Conservation (phyloP, 2,113 vertebrate species). For the Craseonycteris thonglongyai region DNA sequence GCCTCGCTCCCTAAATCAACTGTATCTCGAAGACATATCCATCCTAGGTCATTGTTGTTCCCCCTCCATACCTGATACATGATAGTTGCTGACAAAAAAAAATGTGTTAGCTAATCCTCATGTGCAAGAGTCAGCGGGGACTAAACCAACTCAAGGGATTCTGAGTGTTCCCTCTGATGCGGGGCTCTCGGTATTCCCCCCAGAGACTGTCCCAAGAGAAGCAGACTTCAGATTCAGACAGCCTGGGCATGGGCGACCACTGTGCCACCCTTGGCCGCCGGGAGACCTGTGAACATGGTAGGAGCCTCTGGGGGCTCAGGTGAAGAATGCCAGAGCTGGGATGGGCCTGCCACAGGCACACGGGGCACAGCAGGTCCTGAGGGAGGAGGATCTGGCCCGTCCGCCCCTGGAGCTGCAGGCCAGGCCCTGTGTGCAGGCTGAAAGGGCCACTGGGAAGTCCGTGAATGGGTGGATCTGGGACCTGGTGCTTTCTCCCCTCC, state of each 20-base stretch:
- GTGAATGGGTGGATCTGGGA: neutral
- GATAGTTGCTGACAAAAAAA: neutral
- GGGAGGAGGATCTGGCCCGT: neutral
- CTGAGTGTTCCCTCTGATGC: neutral
- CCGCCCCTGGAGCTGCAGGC: neutral
- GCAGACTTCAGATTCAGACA: conserved; percentile 92
- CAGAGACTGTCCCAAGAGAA: conserved; percentile 92
- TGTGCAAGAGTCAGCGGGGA: too few species aligned
- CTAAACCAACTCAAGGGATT: fast-evolving
- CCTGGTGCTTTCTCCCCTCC: neutral
- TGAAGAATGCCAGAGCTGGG: neutral
- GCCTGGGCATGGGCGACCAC: conserved; percentile 82
- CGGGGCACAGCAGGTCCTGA: neutral
- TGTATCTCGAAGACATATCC: neutral
- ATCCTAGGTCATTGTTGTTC: neutral
- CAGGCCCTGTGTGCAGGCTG: neutral
- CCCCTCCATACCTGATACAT: neutral
- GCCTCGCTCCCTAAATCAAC: neutral
- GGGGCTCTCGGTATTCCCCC: conserved; percentile 2
- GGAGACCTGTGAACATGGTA: conserved; percentile 86
- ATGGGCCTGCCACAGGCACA: neutral
- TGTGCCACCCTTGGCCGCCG: conserved; percentile 71
- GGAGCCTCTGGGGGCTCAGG: neutral
- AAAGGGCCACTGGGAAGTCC: neutral
- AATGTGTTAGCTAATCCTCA: neutral